Evolutionary conservation across 2,113 vertebrate genomes (phyloP).

Genomic region (Aphyosemion australe): DNA sequence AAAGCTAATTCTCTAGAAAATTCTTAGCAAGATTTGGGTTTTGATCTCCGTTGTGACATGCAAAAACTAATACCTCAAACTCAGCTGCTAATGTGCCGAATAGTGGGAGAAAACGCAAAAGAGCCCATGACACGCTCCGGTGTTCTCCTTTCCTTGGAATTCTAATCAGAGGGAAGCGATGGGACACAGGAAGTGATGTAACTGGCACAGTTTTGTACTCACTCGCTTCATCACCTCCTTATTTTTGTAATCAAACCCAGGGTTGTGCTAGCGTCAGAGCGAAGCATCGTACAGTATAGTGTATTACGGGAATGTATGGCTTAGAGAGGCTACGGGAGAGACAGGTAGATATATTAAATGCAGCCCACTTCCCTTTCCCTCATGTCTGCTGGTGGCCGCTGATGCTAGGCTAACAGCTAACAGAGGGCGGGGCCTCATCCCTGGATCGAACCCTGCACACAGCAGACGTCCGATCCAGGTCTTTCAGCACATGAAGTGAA

Average conservation of each 20-base stretch:
- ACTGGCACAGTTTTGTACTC: constrained; percentile 74
- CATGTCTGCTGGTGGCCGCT: constrained; percentile 38
- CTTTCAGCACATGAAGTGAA: constrained; percentile 39
- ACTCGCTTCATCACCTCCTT: constrained; percentile 77
- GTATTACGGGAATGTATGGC: constrained; percentile 67
- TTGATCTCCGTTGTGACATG: constrained; percentile 94
- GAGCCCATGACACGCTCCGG: constrained; percentile 40
- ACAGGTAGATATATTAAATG: constrained; percentile 33
- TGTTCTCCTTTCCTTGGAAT: constrained; percentile 68
- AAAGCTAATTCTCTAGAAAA: constrained; percentile 20
- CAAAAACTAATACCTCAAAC: constrained; percentile 98
- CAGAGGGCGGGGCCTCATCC: constrained; percentile 29
- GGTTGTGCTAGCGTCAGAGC: constrained; percentile 61
- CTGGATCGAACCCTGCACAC: constrained; percentile 26
- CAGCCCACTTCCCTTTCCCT: constrained; percentile 33
- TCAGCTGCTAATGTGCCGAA: constrained; percentile 84
- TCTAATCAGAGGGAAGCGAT: constrained; percentile 73
- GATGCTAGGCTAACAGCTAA: constrained; percentile 48
- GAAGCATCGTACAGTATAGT: constrained; percentile 57
- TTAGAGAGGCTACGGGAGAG: constrained; percentile 45
- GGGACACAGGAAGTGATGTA: constrained; percentile 52
- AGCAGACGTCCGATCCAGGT: constrained; percentile 28
- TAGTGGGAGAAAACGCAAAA: constrained; percentile 39
- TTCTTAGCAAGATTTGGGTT: constrained; percentile 88
- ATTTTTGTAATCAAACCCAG: constrained; percentile 73